These are phyloP conservation scores for Catagonus wagneri DNA, from an alignment of 2,113 vertebrate species.

Conservation along the genomic window DNA sequence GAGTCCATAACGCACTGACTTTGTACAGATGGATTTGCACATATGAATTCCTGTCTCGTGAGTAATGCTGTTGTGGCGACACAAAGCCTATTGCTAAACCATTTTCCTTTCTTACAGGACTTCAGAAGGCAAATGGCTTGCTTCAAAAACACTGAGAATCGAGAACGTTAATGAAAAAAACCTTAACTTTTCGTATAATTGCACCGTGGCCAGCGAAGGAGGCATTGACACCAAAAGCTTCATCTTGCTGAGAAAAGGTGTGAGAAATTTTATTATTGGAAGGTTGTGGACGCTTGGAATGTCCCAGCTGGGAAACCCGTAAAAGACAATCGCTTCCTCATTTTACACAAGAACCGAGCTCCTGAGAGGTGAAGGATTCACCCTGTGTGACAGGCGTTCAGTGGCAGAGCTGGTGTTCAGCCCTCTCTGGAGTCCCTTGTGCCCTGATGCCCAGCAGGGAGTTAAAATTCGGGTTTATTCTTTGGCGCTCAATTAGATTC, in stretches of 20 bases:
- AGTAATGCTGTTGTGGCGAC: neutral
- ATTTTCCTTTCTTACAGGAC: conserved; percentile 64
- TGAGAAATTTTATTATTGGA: neutral
- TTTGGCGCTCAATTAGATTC: neutral
- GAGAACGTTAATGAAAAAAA: conserved; percentile 81
- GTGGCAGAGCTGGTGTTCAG: neutral
- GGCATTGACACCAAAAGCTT: conserved; percentile 63
- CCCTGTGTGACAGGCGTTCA: neutral
- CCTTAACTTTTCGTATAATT: conserved; percentile 83
- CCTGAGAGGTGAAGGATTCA: neutral
- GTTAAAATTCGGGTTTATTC: neutral
- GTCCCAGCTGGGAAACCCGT: neutral
- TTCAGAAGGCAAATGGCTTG: conserved; percentile 69
- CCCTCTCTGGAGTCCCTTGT: neutral
- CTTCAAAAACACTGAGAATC: conserved; percentile 82
- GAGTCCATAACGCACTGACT: neutral
- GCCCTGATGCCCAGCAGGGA: neutral
- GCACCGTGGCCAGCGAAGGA: conserved; percentile 71
- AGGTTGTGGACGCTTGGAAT: neutral
- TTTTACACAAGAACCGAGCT: neutral
- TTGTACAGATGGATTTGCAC: neutral
- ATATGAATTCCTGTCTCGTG: neutral
- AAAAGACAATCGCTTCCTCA: neutral
- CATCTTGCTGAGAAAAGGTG: conserved; percentile 82
- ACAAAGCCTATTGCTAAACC: neutral